Percentiles rank a stretch among this genome's conserved stretches.
Evolutionary conservation across 2,888 invertebrate genomes (phyloP).

Genomic region (Sinhomidia bicolor): DNA sequence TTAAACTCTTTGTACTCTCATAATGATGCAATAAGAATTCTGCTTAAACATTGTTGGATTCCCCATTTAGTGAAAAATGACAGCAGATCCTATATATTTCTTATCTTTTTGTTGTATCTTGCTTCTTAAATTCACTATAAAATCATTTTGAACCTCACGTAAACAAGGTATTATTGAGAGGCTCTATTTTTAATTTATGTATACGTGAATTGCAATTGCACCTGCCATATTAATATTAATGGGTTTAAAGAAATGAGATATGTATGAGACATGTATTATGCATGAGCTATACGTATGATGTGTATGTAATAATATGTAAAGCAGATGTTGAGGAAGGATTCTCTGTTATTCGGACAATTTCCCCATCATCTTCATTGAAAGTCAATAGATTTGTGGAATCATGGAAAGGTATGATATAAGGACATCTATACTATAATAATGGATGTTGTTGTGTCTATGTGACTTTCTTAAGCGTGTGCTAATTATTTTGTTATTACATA

Average conservation of each 20-base stretch:
- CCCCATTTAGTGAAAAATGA: too few species aligned
- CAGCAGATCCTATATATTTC: too few species aligned
- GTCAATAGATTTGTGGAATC: not conserved
- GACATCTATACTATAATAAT: not conserved
- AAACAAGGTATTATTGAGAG: conserved; percentile 30
- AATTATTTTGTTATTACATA: conserved; percentile 72
- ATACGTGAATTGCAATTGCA: conserved; percentile 68
- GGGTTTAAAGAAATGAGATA: conserved; percentile 32
- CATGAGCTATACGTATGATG: conserved; percentile 52
- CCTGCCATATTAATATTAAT: conserved; percentile 52
- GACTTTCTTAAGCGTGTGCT: conserved; percentile 59
- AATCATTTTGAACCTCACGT: conserved; percentile 37
- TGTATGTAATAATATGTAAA: conserved; percentile 60
- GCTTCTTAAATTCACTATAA: not conserved
- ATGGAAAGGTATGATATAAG: not conserved
- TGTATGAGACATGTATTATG: conserved; percentile 52
- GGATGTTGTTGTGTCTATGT: not conserved
- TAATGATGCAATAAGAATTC: conserved; percentile 39
- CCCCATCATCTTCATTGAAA: conserved; percentile 40
- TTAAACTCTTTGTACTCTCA: conserved; percentile 2
- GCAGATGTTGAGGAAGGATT: conserved; percentile 69
- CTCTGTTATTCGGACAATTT: conserved; percentile 69
- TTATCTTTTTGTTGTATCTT: not conserved
- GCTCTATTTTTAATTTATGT: conserved; percentile 34
- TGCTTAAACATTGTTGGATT: not conserved